Percentiles rank a stretch among this genome's conserved stretches.
Conservation (phyloP, 2,113 vertebrate species). For the Pristiophorus japonicus region DNA sequence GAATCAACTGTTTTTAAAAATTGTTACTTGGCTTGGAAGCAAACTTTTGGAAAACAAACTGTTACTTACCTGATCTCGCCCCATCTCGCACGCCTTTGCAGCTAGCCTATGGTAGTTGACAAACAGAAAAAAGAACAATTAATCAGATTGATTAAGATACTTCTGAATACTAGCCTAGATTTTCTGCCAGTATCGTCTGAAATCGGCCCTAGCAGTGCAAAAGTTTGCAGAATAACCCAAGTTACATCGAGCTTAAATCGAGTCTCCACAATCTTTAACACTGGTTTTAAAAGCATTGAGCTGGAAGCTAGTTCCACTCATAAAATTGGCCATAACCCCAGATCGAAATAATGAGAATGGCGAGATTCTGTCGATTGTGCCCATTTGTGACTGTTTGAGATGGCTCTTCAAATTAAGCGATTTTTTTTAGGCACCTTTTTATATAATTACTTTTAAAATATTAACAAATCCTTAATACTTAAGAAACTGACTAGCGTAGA, state of each 20-base stretch:
- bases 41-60: neutral
- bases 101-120: neutral
- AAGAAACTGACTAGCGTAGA: neutral
- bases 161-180: neutral
- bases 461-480: neutral
- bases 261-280: neutral
- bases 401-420: neutral
- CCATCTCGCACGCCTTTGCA: neutral
- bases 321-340: neutral
- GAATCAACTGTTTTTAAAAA: neutral
- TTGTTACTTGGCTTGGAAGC: neutral
- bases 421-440: neutral
- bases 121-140: slow-evolving; percentile 1
- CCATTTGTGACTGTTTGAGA: neutral
- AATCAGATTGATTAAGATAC: neutral
- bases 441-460: neutral
- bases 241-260: neutral
- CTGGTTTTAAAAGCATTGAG: neutral
- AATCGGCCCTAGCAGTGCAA: neutral
- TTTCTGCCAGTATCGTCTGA: neutral
- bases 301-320: neutral
- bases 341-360: neutral
- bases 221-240: neutral
- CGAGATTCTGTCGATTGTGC: neutral
- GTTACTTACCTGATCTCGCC: neutral